These are phyloP conservation scores for Drosophila ohnishii DNA, from an alignment of 1,140 invertebrate genomes.

Conservation along the genomic window DNA sequence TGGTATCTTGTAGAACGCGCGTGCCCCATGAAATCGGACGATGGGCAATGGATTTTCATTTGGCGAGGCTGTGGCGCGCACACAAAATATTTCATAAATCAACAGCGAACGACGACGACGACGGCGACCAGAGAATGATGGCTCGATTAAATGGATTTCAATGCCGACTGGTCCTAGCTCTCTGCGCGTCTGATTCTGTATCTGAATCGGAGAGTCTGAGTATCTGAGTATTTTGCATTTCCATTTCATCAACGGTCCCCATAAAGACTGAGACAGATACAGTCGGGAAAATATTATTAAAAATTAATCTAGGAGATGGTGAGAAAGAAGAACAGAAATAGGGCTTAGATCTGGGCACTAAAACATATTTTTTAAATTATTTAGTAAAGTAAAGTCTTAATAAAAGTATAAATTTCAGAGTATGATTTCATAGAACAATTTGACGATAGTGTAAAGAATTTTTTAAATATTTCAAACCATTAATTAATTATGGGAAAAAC, in stretches of 20 bases:
- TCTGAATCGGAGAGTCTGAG: constrained; percentile 20
- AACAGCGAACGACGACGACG: constrained; percentile 45
- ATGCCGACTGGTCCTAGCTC: constrained; percentile 43
- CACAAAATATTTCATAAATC: constrained; percentile 78
- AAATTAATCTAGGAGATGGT: not conserved
- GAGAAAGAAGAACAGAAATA: not conserved
- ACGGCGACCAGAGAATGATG: constrained; percentile 58
- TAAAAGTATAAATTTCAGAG: no score
- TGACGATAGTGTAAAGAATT: not conserved
- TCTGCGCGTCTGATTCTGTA: constrained; percentile 4
- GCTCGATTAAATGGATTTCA: constrained; percentile 81
- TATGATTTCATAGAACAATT: not conserved
- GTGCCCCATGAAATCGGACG: constrained; percentile 45
- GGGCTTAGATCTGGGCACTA: not conserved
- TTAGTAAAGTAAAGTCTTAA: no score
- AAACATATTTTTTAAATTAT: not conserved
- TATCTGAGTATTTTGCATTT: constrained; percentile 58
- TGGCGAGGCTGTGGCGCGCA: constrained; percentile 40
- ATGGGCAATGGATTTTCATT: constrained; percentile 74
- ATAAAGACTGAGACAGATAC: constrained; percentile 34
- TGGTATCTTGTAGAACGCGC: constrained; percentile 26
- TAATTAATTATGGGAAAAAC: no score
- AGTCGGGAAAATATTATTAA: constrained; percentile 11
- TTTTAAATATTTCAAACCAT: not conserved
- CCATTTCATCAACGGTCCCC: constrained; percentile 69